Base-by-base conservation (phyloP, 2,113 vertebrate genomes). In the Callipepla squamata region DNA sequence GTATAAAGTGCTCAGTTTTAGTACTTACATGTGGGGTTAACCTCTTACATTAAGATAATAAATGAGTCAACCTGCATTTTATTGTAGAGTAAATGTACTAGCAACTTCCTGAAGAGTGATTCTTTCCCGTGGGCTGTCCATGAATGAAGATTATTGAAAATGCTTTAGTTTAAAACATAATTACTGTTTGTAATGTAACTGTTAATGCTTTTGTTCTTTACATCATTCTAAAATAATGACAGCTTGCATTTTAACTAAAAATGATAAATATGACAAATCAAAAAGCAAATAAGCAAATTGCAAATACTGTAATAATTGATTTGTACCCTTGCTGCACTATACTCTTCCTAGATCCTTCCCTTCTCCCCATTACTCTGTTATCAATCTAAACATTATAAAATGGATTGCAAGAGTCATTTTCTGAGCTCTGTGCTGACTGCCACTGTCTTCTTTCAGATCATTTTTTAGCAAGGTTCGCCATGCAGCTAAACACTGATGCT, bases 1-100 rank as follows among this genome's bases (percentile, higher is more conserved):
- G 45, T 47, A 79, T 48, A 55, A 96, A 80, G 85, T 77, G 11
- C 36, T 93, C 28, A 81, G 51, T 93, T 95, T 87, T 74, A 45
- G 25, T 68, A 65, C 59, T 94, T 96, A 68, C 36, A 21, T 53
- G 9, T 13, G 48, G 12, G 10, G 34, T 75, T 72, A 86, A 30
- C 69, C 30, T 66, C 44, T 48, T 85, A 38, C 11, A 72, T 47
- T 44, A 36, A 86, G 78, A n/a, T 14, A 69, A 55, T 50, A 82
- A 86, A 76, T 5, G 47, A n/a, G 38, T 32, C 10, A 28, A 38
- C 13, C 10, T 85, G 14, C 0, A 10, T 87, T 87, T 82, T 87
- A 26, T 40, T 5, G 2, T 59, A 82, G 34, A 91, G 69, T 21
- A 66, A 75, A 26, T 1, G 3, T 74, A 72, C 4, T 42, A 26